These are phyloP conservation scores for Salarias fasciatus DNA, from an alignment of 2,797 vertebrate genomes.

Conservation along the genomic window DNA sequence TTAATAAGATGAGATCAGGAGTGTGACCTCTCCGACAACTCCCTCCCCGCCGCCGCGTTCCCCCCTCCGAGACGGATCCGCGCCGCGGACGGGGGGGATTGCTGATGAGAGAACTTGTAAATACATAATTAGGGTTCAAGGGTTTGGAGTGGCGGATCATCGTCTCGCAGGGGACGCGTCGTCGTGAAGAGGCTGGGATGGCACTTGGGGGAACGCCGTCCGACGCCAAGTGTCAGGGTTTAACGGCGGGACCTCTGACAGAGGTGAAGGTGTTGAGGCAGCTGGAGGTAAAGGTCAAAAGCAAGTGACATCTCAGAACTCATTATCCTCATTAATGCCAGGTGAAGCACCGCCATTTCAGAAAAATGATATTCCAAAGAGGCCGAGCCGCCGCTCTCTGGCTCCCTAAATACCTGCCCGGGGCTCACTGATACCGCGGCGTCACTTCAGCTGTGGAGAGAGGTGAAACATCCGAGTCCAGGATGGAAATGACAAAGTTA, in stretches of 20 bases:
- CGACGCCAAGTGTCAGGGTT: constrained; percentile 61
- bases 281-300: constrained; percentile 65
- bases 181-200: constrained; percentile 44
- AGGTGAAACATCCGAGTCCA: constrained; percentile 65
- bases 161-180: constrained; percentile 50
- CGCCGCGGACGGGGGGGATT: constrained; percentile 1
- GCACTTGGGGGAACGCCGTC: constrained; percentile 55
- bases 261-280: constrained; percentile 51
- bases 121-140: constrained; percentile 72
- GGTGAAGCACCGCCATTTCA: constrained; percentile 64
- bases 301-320: constrained; percentile 71
- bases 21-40: constrained; percentile 61
- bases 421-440: constrained; percentile 63
- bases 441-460: constrained; percentile 57
- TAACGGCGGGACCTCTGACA: constrained; percentile 65
- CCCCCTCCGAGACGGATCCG: constrained; percentile 26
- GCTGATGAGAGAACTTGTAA: constrained; percentile 66
- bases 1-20: constrained; percentile 75
- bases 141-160: constrained; percentile 62
- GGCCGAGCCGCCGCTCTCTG: constrained; percentile 46
- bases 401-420: constrained; percentile 73
- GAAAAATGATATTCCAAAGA: constrained; percentile 69
- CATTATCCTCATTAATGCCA: constrained; percentile 75
- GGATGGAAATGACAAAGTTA: constrained; percentile 39
- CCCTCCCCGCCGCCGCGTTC: constrained; percentile 26